phyloP scores from a whole-genome alignment of 2,797 vertebrate genomes.

The Euthynnus affinis region DNA sequence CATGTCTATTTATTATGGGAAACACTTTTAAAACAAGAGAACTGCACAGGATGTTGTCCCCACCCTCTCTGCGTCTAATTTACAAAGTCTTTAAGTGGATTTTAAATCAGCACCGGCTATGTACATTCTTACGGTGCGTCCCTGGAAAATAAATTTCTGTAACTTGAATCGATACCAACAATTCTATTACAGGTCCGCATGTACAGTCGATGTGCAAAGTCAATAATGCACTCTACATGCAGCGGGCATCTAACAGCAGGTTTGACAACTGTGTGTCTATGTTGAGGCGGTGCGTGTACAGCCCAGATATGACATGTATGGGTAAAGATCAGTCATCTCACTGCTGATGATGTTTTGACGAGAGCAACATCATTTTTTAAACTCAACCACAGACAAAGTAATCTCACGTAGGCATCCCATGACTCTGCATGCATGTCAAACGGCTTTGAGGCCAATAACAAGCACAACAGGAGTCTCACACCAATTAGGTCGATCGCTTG shows the following conservation, averaged over 20 bases:
- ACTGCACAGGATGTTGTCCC: slow-evolving; percentile 24
- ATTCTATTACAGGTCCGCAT: slow-evolving; percentile 49
- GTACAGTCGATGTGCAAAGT: slow-evolving; percentile 36
- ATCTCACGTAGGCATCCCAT: neutral
- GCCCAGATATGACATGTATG: slow-evolving; percentile 19
- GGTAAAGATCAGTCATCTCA: slow-evolving; percentile 40
- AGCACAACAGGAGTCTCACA: slow-evolving; percentile 10
- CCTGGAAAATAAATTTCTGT: slow-evolving; percentile 50
- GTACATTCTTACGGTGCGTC: slow-evolving; percentile 44
- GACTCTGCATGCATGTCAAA: slow-evolving; percentile 9
- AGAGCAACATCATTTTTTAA: slow-evolving; percentile 18
- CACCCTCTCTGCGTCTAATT: slow-evolving; percentile 50
- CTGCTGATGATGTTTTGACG: slow-evolving; percentile 19
- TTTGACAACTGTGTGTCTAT: slow-evolving; percentile 29
- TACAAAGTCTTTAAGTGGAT: slow-evolving; percentile 68
- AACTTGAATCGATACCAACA: slow-evolving; percentile 55
- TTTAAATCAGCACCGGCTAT: slow-evolving; percentile 69
- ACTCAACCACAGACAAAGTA: slow-evolving; percentile 7
- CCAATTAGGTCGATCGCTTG: slow-evolving; percentile 2
- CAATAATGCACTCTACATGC: slow-evolving; percentile 35
- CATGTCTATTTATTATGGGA: slow-evolving; percentile 80
- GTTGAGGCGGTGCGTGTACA: slow-evolving; percentile 29
- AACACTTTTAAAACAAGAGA: slow-evolving; percentile 74
- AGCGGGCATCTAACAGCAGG: slow-evolving; percentile 27
- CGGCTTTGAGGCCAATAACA: slow-evolving; percentile 14